Evolutionary conservation across 2,113 vertebrate species (phyloP).

Genomic region (Noturus placidus): DNA sequence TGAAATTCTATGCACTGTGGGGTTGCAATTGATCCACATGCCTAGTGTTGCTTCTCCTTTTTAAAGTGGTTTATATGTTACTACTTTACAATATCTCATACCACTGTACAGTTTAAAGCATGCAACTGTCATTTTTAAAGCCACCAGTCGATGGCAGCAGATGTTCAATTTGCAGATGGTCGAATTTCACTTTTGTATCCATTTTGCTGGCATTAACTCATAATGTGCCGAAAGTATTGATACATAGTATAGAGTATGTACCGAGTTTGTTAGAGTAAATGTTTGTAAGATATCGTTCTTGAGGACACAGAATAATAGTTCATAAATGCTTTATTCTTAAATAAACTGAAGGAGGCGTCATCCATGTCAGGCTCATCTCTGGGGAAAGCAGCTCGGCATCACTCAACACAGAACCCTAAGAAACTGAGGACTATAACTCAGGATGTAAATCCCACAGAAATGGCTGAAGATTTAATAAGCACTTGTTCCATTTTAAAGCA

Average conservation of each 20-base stretch:
- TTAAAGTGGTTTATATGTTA: not conserved
- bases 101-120: not conserved
- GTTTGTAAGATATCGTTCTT: not conserved
- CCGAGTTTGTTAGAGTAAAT: not conserved
- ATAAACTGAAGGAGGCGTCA: not conserved
- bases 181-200: not conserved
- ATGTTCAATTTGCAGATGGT: not conserved
- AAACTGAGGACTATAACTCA: not conserved
- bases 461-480: constrained; percentile 43
- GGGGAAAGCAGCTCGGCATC: not conserved
- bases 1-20: not conserved
- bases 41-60: not conserved
- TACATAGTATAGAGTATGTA: not conserved
- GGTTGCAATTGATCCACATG: not conserved
- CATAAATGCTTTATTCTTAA: not conserved
- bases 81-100: not conserved
- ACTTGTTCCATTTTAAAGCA: constrained; percentile 41
- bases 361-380: not conserved
- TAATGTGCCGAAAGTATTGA: not conserved
- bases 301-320: not conserved
- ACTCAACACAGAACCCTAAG: not conserved
- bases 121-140: not conserved
- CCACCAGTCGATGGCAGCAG: constrained; percentile 53
- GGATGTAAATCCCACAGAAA: constrained; percentile 33
- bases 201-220: not conserved